These are phyloP conservation scores for Fistularia commersonii DNA, from an alignment of 2,797 vertebrate species.

Conservation along the genomic window DNA sequence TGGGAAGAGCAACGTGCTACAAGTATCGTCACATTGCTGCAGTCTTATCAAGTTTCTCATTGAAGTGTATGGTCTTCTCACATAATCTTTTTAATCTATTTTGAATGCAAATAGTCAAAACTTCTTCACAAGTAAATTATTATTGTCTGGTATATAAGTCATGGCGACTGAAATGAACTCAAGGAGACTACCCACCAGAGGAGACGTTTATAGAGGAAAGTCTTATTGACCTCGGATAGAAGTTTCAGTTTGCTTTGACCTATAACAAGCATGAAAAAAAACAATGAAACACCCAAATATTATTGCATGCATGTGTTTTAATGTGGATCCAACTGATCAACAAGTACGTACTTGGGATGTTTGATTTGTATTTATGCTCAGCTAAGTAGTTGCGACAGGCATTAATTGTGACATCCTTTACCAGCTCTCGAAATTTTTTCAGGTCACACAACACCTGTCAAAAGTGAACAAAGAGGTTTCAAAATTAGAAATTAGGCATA, in stretches of 20 bases:
- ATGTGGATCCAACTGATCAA: too few species aligned
- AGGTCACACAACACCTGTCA: slow-evolving; percentile 70
- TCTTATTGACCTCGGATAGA: slow-evolving; percentile 68
- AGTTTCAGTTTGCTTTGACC: slow-evolving; percentile 60
- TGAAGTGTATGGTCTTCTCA: too few species aligned
- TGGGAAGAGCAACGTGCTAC: too few species aligned
- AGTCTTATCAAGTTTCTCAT: too few species aligned
- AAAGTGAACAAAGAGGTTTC: slow-evolving; percentile 10
- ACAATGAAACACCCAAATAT: too few species aligned
- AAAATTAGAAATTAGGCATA: background rate
- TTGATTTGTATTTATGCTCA: slow-evolving; percentile 54
- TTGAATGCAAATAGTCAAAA: too few species aligned
- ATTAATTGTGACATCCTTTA: slow-evolving; percentile 75
- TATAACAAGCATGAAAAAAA: slow-evolving; percentile 25
- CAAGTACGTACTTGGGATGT: background rate
- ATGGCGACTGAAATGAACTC: background rate
- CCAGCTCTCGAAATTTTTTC: slow-evolving; percentile 75
- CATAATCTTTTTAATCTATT: too few species aligned
- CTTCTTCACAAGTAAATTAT: background rate
- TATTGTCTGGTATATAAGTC: background rate
- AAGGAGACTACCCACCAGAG: slow-evolving; percentile 69
- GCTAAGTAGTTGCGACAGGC: slow-evolving; percentile 71
- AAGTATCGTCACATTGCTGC: too few species aligned
- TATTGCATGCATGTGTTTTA: too few species aligned
- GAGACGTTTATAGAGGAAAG: slow-evolving; percentile 66